phyloP scores from a whole-genome alignment of 2,888 invertebrate genomes.

The Caenorhabditis uteleia region DNA sequence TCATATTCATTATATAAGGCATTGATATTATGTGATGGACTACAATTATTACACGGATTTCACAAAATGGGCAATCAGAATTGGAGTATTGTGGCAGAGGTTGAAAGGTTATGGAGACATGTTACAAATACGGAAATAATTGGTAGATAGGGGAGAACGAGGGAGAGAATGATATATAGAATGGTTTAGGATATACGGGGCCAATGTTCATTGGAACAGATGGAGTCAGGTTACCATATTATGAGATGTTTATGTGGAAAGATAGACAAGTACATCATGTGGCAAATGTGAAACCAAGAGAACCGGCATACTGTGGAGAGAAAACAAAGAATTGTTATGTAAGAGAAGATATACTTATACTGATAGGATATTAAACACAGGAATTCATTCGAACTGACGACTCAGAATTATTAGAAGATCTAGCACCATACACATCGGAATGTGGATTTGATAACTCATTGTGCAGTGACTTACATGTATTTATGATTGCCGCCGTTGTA shows the following conservation, averaged over 20 bases:
- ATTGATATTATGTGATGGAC: constrained; percentile 34
- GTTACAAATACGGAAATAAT: constrained; percentile 25
- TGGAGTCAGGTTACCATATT: constrained; percentile 34
- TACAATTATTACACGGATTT: constrained; percentile 16
- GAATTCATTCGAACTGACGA: background rate
- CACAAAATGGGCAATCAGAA: no score
- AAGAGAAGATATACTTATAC: constrained; percentile 6
- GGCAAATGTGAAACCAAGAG: constrained; percentile 18
- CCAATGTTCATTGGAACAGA: constrained; percentile 37
- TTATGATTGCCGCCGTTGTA: constrained; percentile 35
- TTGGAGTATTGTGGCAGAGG: no score
- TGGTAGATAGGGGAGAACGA: constrained; percentile 4
- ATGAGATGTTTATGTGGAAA: constrained; percentile 35
- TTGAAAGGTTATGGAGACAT: constrained; percentile 20
- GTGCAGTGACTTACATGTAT: constrained; percentile 44
- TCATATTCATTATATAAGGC: constrained; percentile 30
- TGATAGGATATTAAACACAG: background rate
- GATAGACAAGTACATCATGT: constrained; percentile 12
- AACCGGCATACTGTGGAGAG: constrained; percentile 2
- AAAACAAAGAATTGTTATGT: constrained; percentile 30
- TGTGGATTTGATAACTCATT: constrained; percentile 45
- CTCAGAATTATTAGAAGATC: constrained; percentile 14
- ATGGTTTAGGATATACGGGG: constrained; percentile 35
- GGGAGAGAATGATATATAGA: no score
- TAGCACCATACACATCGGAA: constrained; percentile 36